phyloP scores from a whole-genome alignment of 2,888 invertebrate genomes.

The Hofmannophila pseudospretella region DNA sequence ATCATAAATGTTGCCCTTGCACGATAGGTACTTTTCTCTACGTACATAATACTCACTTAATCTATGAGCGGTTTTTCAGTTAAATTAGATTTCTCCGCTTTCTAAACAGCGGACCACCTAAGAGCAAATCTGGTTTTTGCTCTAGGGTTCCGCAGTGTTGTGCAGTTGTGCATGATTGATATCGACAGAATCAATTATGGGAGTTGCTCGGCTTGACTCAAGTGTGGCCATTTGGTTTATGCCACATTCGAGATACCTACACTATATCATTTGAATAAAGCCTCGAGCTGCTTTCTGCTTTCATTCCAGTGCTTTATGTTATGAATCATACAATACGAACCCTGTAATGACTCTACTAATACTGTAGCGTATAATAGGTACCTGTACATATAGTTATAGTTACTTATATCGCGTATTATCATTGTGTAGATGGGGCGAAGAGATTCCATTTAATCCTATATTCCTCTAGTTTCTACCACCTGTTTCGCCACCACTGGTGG shows the following conservation, averaged over 20 bases:
- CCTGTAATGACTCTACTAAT: too few relatives aligned
- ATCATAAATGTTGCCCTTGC: too few relatives aligned
- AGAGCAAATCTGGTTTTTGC: conserved; percentile 6
- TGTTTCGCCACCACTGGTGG: too few relatives aligned
- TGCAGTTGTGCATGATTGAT: conserved; percentile 26
- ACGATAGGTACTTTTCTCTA: too few relatives aligned
- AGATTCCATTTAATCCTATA: too few relatives aligned
- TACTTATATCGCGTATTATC: too few relatives aligned
- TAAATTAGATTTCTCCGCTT: conserved; percentile 2
- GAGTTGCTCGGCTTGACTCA: conserved; percentile 20
- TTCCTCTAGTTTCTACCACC: too few relatives aligned
- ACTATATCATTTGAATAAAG: conserved; percentile 20
- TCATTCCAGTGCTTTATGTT: neutral
- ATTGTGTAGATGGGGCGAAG: too few relatives aligned
- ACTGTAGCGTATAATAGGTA: too few relatives aligned
- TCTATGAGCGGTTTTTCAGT: too few relatives aligned
- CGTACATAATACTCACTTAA: too few relatives aligned
- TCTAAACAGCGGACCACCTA: conserved; percentile 5
- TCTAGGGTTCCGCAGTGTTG: conserved; percentile 5
- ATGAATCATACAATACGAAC: neutral
- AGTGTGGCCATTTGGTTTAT: conserved; percentile 42
- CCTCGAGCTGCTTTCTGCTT: conserved; percentile 17
- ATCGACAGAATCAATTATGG: conserved; percentile 35
- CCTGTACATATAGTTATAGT: too few relatives aligned
- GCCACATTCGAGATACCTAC: conserved; percentile 17